Base-by-base conservation (phyloP, 2,888 invertebrate species). In the Globia sparganii region DNA sequence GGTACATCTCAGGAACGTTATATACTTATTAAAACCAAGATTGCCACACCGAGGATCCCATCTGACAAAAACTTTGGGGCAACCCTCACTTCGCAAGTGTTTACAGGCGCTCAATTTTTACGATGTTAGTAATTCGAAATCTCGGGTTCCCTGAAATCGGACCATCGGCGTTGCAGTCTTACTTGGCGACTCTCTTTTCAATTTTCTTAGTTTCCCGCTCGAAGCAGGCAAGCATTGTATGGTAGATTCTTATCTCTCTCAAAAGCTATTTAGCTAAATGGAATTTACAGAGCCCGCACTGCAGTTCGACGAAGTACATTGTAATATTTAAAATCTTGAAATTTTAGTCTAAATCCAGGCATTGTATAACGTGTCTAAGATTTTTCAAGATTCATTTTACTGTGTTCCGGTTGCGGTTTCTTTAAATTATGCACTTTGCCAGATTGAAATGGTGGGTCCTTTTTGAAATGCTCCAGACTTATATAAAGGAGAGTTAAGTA, bases 251-350 rank as follows among this genome's bases (percentile, higher is more conserved):
- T 96, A 96, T 96, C 96, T 96, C 90, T 93, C 95, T 93, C 93
- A 94, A 96, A 96, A 96, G 96, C 96, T 96, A 96, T 96, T 96
- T 96, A 96, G 95, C 96, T 96, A 96, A 96, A 96, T 96, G 96
- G 96, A 96, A 96, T 96, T 96, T 96, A 96, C 96, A 95, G 94
- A 95, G 95, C 95, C 96, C 94, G 96, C 95, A 96, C 94, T 96
- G 96, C 96, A 96, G 96, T 96, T 96, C 96, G 95, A 95, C 95
- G 93, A 94, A 95, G 95, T 95, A 96, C 95, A 95, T 92, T 95
- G 96, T 95, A 95, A 96, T 96, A 96, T 96, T 96, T 96, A 96
- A 96, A 96, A 96, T 95, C 94, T 94, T 90, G 93, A 96, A 96
- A 95, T 95, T 95, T 95, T 93, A 96, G 94, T 94, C 93, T 94